Conservation (phyloP, 2,113 vertebrate genomes). For the Melospiza georgiana region DNA sequence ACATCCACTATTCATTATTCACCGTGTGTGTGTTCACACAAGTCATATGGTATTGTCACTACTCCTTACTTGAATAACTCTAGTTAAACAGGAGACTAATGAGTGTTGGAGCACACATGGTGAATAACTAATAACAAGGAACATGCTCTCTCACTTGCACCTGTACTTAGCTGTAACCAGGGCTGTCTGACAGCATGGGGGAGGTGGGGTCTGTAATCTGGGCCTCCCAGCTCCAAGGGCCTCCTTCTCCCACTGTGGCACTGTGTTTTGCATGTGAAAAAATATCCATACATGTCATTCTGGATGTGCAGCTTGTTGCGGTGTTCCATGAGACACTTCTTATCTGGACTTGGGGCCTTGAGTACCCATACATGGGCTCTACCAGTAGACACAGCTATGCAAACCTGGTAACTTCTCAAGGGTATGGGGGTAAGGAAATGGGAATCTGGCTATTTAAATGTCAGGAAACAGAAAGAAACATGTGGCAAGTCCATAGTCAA, state of each 20-base stretch:
- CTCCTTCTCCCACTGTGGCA: accelerated
- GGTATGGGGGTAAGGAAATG: not conserved
- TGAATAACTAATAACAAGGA: slow-evolving; percentile 48
- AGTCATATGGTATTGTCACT: slow-evolving; percentile 51
- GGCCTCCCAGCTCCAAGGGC: not conserved
- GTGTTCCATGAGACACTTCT: not conserved
- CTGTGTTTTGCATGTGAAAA: not conserved
- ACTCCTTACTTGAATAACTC: slow-evolving; percentile 57
- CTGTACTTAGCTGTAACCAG: slow-evolving; percentile 5
- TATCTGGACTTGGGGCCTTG: too few species aligned
- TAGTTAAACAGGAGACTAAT: slow-evolving; percentile 63
- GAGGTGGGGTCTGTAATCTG: not conserved
- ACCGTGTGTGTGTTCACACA: slow-evolving; percentile 1
- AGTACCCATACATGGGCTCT: not conserved
- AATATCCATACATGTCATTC: not conserved
- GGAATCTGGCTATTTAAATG: not conserved
- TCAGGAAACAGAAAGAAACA: not conserved
- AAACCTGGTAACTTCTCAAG: not conserved
- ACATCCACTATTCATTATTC: slow-evolving; percentile 54
- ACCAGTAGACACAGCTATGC: not conserved
- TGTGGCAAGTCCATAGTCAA: not conserved
- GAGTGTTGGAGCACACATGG: slow-evolving; percentile 52
- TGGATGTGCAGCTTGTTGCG: not conserved
- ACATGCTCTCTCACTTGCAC: slow-evolving; percentile 24
- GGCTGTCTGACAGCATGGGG: not conserved